phyloP scores from a whole-genome alignment of 2,888 invertebrate species.

The Subacronicta megacephala region DNA sequence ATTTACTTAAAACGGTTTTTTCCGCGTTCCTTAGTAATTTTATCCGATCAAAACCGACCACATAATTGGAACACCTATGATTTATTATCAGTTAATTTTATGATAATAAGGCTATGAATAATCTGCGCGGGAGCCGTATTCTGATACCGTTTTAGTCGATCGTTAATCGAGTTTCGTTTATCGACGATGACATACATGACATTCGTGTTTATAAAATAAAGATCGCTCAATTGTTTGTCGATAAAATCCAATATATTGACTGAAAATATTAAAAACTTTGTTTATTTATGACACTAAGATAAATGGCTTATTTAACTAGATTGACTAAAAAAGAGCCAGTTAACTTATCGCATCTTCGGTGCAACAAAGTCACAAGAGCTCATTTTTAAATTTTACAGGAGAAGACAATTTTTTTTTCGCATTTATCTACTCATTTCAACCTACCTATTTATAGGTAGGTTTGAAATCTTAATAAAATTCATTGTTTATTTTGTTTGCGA shows the following conservation, averaged over 20 bases:
- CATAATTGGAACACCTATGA: slow-evolving; percentile 83
- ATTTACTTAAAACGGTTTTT: slow-evolving; percentile 60
- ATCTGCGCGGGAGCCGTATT: slow-evolving; percentile 72
- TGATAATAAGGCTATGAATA: slow-evolving; percentile 87
- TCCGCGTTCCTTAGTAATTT: slow-evolving; percentile 73
- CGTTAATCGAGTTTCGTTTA: slow-evolving; percentile 42
- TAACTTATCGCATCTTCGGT: too few species aligned
- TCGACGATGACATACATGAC: slow-evolving; percentile 36
- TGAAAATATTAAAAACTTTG: too few species aligned
- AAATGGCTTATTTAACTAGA: too few species aligned
- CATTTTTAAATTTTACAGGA: too few species aligned
- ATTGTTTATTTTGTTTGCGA: too few species aligned
- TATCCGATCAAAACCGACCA: slow-evolving; percentile 67
- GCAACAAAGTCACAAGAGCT: too few species aligned
- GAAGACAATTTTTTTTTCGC: too few species aligned
- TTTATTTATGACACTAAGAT: too few species aligned
- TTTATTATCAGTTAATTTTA: slow-evolving; percentile 87
- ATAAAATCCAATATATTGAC: slow-evolving; percentile 14
- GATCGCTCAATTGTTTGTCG: slow-evolving; percentile 32
- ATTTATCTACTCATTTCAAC: too few species aligned
- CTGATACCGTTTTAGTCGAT: slow-evolving; percentile 53
- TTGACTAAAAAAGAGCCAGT: too few species aligned
- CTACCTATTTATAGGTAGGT: too few species aligned
- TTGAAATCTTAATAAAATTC: too few species aligned
- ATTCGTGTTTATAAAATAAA: slow-evolving; percentile 17